Evolutionary conservation across 2,888 invertebrate genomes (phyloP), one percentile per base, ranked within the genome.

Genomic region (Dryomyza anilis): DNA sequence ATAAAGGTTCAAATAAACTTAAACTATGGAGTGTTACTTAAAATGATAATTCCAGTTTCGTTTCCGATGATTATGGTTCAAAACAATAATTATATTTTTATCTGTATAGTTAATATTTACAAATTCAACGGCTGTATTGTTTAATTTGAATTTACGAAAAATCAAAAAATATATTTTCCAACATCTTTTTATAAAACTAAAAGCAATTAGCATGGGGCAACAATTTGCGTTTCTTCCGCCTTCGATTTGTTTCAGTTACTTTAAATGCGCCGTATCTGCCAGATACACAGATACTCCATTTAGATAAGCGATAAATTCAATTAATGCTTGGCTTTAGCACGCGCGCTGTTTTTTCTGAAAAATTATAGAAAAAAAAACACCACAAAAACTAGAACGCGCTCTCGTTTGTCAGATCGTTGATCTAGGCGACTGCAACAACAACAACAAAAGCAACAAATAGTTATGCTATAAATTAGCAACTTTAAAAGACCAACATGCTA

Each of bases 251-350:
- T 19, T 27, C 30, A n/a, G 29, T 36, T 39, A n/a, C 23, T n/a
- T 23, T 12, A 27, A 27, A 16, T 33, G 16, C 23, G 8, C 5
- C 5, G 36, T 45, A 27, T 43, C 12, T 57, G 46, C 25, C 30
- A 29, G 39, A 55, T 29, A n/a, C 6, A 19, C 25, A 62, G 67
- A 67, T 67, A 62, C 58, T 56, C 64, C 50, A 67, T 65, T 67
- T 59, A 67, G 63, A 67, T 65, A 61, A 65, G 57, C 27, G 52
- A 45, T 61, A 52, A 67, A 67, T 67, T 60, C 52, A 64, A 63
- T 67, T 65, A 65, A 65, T 23, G 45, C 19, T 21, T 16, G 39
- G 27, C 8, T 57, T 39, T 39, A 36, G 16, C 48, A 23, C 21
- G 36, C 36, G 2, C 14, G 21, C 23, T 36, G 21, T 16, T 14